Conservation (phyloP, 2,888 invertebrate species). For the Drosophila melanosoma region DNA sequence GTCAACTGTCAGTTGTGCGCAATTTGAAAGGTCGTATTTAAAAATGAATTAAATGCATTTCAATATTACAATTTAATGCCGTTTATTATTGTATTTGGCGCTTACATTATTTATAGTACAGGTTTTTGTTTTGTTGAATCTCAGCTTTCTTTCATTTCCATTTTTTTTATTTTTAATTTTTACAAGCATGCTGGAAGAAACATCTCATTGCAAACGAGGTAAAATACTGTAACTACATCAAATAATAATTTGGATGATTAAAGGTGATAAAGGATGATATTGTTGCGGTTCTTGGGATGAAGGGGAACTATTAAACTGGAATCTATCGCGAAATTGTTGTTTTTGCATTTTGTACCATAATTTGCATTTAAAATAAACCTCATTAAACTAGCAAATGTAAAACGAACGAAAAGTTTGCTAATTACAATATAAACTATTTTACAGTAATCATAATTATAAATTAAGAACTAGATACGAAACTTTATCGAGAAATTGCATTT, state of each 20-base stretch:
- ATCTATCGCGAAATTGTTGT: conserved; percentile 59
- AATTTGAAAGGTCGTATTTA: conserved; percentile 9
- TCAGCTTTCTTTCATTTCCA: conserved; percentile 43
- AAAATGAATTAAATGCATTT: not conserved
- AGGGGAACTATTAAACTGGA: conserved; percentile 40
- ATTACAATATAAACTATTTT: conserved; percentile 78
- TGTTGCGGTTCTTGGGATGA: conserved; percentile 22
- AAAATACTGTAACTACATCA: conserved; percentile 63
- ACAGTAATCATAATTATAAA: conserved; percentile 70
- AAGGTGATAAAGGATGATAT: conserved; percentile 16
- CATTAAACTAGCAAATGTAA: conserved; percentile 71
- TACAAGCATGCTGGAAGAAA: conserved; percentile 72
- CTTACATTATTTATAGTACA: conserved; percentile 76
- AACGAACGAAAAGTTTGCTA: conserved; percentile 74
- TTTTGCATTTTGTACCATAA: conserved; percentile 75
- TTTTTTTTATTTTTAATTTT: conserved; percentile 22
- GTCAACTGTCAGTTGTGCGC: conserved; percentile 6
- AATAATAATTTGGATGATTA: conserved; percentile 31
- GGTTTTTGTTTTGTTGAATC: conserved; percentile 65
- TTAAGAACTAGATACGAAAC: conserved; percentile 72
- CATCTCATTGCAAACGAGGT: conserved; percentile 64
- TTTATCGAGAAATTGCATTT: conserved; percentile 74
- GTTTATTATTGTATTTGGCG: conserved; percentile 68
- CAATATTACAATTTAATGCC: conserved; percentile 40
- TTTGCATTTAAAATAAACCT: conserved; percentile 75